A percentile compares a stretch with the other conserved stretches of the same genome.
Evolutionary conservation across 2,113 vertebrate genomes (phyloP).

Genomic region (Nothocercus nigrocapillus): DNA sequence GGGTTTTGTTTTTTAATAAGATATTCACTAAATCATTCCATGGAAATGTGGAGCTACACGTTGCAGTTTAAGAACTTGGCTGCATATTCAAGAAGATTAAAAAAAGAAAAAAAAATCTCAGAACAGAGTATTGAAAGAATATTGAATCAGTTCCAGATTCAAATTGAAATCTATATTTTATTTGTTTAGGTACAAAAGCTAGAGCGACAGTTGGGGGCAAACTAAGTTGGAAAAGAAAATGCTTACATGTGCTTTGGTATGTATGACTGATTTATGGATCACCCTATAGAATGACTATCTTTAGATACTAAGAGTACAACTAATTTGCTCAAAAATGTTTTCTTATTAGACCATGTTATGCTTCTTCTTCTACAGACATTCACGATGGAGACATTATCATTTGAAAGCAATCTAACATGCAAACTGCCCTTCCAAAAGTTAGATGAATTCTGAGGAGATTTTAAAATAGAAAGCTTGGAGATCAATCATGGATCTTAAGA

Average conservation of each 20-base stretch:
- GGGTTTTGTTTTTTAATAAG: neutral
- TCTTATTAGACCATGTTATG: neutral
- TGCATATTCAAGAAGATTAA: neutral
- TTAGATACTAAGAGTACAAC: neutral
- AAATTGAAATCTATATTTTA: neutral
- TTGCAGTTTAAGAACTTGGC: neutral
- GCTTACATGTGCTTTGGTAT: neutral
- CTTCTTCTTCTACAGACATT: slow-evolving; percentile 52
- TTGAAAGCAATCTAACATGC: slow-evolving; percentile 12
- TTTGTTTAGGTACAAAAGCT: neutral
- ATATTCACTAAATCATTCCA: neutral
- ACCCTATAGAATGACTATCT: neutral
- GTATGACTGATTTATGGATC: neutral
- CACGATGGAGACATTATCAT: neutral
- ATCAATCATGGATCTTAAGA: slow-evolving; percentile 81
- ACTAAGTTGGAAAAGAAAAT: neutral
- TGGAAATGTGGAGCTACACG: neutral
- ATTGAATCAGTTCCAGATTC: neutral
- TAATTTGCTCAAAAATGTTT: neutral
- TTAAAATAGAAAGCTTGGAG: neutral
- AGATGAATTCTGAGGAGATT: neutral
- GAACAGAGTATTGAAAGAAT: neutral
- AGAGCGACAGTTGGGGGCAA: neutral
- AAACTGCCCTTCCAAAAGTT: neutral
- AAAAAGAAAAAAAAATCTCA: neutral